Percentiles rank a stretch among this genome's conserved stretches.
Conservation (phyloP, 2,888 invertebrate species). For the Xanthorhoe designata region DNA sequence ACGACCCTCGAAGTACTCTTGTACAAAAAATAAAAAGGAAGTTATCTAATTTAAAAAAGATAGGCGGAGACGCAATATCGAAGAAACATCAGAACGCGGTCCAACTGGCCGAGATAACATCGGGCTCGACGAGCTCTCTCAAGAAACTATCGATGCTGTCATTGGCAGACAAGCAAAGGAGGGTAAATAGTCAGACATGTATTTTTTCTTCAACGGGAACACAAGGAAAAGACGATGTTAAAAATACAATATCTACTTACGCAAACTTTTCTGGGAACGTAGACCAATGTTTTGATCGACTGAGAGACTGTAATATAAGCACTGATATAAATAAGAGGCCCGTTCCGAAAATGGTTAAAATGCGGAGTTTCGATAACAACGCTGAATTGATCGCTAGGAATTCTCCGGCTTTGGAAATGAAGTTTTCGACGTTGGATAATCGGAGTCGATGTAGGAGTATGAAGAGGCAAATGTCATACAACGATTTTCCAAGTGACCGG, state of each 20-base stretch:
- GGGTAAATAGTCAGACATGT: constrained; percentile 78
- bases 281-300: constrained; percentile 80
- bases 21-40: constrained; percentile 83
- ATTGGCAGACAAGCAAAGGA: constrained; percentile 76
- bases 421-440: constrained; percentile 81
- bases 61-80: constrained; percentile 76
- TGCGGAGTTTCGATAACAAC: constrained; percentile 77
- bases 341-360: constrained; percentile 69
- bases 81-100: constrained; percentile 81
- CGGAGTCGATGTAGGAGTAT: constrained; percentile 79
- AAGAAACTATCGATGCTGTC: constrained; percentile 80
- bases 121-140: constrained; percentile 76
- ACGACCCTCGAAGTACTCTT: constrained; percentile 78
- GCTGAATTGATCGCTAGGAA: constrained; percentile 67
- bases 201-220: constrained; percentile 72
- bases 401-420: constrained; percentile 69
- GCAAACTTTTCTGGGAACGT: constrained; percentile 81
- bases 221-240: constrained; percentile 73
- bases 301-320: constrained; percentile 67
- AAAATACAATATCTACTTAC: constrained; percentile 73
- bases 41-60: constrained; percentile 81
- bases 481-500: constrained; percentile 79
- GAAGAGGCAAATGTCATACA: constrained; percentile 81
- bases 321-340: constrained; percentile 60
- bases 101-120: constrained; percentile 80